Base-by-base conservation (phyloP, 2,888 invertebrate species). In the Microplitis manilae region DNA sequence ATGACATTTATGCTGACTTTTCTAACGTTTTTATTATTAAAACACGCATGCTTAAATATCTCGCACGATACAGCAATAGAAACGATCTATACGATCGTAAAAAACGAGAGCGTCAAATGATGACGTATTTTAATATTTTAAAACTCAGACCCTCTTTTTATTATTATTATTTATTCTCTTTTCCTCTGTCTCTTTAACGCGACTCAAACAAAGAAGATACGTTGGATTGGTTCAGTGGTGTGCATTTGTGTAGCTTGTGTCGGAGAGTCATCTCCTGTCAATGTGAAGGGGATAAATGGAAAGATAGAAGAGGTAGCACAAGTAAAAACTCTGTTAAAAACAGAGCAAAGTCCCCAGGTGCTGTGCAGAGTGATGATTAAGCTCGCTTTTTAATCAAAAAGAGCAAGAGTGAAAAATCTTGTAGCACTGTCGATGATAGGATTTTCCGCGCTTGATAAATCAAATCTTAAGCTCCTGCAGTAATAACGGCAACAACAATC, bases 41-140 rank as follows among this genome's bases (percentile, higher is more conserved):
- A 65, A 65, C 17, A 59, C 59, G 8, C n/a, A 62, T 17, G 15
- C 62, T 17, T 62, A 13, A 30, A 30, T 30, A 30, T 30, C 4
- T 30, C 41, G 9, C 50, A 13, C 5, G 13, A 50, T 13, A 50
- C 8, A 50, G 50, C 50, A 60, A 40, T 62, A 1, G 20, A 72
- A 64, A 88, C 87, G 13, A 50, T 50, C 50, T 1, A 8, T 50
- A 50, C 6, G 13, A 50, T 50, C 8, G 13, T 50, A 7, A 50
- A 50, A 50, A 50, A 50, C 6, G 86, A 86, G 83, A 38, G 7
- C 87, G 88, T 88, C 87, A 87, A 85, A 62, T 87, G 88, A 88
- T 88, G 89, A 86, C 88, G 87, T 86, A 87, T 89, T 89, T 89
- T 89, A 89, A 89, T 89, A 89, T 89, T 88, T 88, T 89, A 89